These are phyloP conservation scores for Onychostruthus taczanowskii DNA, from an alignment of 2,113 vertebrate genomes.

Conservation along the genomic window DNA sequence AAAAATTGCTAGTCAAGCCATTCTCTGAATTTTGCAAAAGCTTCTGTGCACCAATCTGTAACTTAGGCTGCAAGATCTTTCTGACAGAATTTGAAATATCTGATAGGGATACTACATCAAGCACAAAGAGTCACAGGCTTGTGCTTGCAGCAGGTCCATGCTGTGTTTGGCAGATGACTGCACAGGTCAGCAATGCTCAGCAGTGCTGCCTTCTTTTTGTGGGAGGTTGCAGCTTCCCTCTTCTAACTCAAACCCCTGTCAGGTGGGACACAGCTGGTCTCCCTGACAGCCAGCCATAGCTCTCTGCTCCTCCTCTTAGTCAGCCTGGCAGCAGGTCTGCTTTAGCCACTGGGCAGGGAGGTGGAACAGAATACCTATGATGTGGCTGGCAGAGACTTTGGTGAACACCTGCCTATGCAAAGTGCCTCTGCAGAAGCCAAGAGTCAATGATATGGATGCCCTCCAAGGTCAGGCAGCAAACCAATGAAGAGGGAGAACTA, in stretches of 20 bases:
- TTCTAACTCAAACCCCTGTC: neutral
- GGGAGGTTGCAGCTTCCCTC: neutral
- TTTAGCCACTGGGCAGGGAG: neutral
- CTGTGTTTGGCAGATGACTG: neutral
- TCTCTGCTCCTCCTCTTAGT: neutral
- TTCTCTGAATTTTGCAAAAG: neutral
- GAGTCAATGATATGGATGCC: neutral
- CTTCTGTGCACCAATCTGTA: neutral
- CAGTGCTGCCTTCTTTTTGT: neutral
- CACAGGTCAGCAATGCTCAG: rapidly evolving
- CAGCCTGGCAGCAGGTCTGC: neutral
- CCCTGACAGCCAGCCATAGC: neutral
- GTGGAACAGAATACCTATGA: neutral
- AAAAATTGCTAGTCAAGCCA: neutral
- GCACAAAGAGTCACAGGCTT: neutral
- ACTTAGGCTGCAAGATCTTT: neutral
- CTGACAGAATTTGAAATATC: neutral
- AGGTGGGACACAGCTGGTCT: neutral
- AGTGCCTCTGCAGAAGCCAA: neutral
- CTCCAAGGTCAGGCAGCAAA: neutral
- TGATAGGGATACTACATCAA: neutral
- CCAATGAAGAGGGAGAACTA: neutral
- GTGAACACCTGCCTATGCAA: neutral
- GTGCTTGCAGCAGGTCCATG: neutral
- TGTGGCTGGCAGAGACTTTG: rapidly evolving